Evolutionary conservation across 2,113 vertebrate genomes (phyloP), one percentile per base, ranked within the genome.

Genomic region (Melanerpes formicivorus): DNA sequence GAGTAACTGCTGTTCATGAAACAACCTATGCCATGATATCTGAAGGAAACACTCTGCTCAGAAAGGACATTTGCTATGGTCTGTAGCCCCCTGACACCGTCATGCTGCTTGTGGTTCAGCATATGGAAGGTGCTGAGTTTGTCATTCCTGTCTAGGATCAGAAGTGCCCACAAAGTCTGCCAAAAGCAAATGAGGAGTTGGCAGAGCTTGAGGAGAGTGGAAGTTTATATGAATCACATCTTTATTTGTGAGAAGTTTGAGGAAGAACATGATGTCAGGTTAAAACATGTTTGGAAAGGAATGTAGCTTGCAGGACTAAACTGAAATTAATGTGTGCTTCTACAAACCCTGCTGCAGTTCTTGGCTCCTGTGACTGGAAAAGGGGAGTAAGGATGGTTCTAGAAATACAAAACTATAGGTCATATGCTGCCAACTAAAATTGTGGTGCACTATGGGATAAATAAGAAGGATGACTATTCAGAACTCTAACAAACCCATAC

Each of bases 231-330:
- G 93, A 94, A 95, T 96, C 93, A 93, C 80, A 76, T 80, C 79
- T 96, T 92, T 94, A 89, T 95, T 93, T 96, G 84, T 84, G 76
- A 93, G 90, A 93, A 84, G 84, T 93, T 91, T 86, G 91, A 96
- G 95, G 94, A 93, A 93, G 95, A 96, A 95, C 94, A 90, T 72
- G 77, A 93, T 91, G 94, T 95, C 95, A 94, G 87, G 94, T 96
- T 95, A 94, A 93, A 96, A 96, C 94, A 96, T 92, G 93, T 91
- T 94, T 22, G 3, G 58, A 93, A 95, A 94, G 87, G 95, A 96
- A 95, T 90, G 93, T 63, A 92, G 94, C 90, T 95, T 84, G 80
- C 76, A 96, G 91, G 82, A 96, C 87, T 94, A 84, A 96, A 88
- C 87, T 88, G 66, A 95, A 95, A 95, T 93, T 75, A 93, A 88